Base-by-base conservation (phyloP, 1,140 invertebrate species). In the Drosophila ercepeae region DNA sequence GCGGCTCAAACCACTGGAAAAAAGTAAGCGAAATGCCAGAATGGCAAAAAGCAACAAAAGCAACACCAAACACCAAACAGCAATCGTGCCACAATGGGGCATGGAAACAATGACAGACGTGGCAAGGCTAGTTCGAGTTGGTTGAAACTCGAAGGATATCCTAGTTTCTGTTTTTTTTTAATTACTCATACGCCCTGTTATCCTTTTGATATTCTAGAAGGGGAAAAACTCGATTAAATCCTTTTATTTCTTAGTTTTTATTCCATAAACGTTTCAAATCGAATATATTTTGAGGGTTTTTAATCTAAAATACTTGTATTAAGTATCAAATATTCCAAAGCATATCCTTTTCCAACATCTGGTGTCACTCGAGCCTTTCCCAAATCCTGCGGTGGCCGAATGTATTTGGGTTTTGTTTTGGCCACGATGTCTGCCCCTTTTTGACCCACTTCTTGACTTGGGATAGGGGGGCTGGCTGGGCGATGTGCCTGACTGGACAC, bases 391-490 rank as follows among this genome's bases (percentile, higher is more conserved):
- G 41, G 34, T 11, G 55, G 55, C 19, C 39, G 65, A 34, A 49
- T 51, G 21, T 21, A 21, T 27, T 34, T 48, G 34, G 7, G 21
- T 21, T 19, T 57, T 49, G 49, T 46, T 23, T 36, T 48, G 45
- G 21, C 23, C 1, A 8, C 39, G 3, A 48, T 53, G 51, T 32
- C 21, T 58, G 39, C 23, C 49, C 54, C 59, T 45, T 65, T 69
- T 41, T 81, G 77, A 81, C 78, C 78, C 60, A 81, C 61, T 82
- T 76, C 55, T 32, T 11, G 58, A 70, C 48, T 58, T 55, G 64
- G 51, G 51, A 51, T 21, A 4, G 21, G 4, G 21, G 21, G 21
- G 21, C 2, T 21, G 21, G 21, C 2, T 2, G 4, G 29, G 29
- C 41, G 72, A 57, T 76, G 46, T 57, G 77, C 53, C 48, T 57